phyloP scores from a whole-genome alignment of 2,113 vertebrate species.

The human region GRCh38 chr6:62466001-62466500 shows the following conservation, averaged over 20 bases:
- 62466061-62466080: not conserved
- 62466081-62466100: not conserved
- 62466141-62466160: not conserved
- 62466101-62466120: not conserved
- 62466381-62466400: not conserved
- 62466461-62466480: not conserved
- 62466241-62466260: not conserved
- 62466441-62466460: not conserved
- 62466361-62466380: not conserved
- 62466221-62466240: not conserved
- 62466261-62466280: not conserved
- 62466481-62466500: not conserved
- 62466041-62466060: not conserved
- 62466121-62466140: not conserved
- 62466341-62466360: not conserved
- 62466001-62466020: not conserved
- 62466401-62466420: not conserved
- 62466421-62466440: not conserved
- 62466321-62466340: not conserved
- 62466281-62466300: not conserved
- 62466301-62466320: not conserved
- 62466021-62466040: not conserved
- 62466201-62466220: slow-evolving; percentile 2
- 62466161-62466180: not conserved
- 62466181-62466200: not conserved